phyloP scores from a whole-genome alignment of 2,888 invertebrate species.

The Geotrupes spiniger region DNA sequence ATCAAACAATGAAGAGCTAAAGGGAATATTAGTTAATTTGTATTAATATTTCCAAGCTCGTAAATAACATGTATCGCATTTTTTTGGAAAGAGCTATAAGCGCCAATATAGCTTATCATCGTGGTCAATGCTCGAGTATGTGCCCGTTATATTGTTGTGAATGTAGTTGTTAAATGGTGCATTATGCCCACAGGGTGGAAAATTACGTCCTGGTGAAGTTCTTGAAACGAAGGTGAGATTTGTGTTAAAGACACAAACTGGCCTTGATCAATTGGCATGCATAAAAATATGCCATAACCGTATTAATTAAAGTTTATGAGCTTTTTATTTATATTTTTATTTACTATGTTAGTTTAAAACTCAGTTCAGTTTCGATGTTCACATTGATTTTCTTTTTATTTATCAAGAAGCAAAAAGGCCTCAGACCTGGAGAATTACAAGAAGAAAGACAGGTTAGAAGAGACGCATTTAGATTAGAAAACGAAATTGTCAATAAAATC shows the following conservation, averaged over 20 bases:
- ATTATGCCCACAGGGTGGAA: conserved; percentile 63
- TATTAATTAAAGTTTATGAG: conserved; percentile 29
- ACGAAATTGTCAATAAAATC: conserved; percentile 33
- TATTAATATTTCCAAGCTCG: conserved; percentile 9
- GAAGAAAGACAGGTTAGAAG: conserved; percentile 32
- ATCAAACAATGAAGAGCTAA: conserved; percentile 2
- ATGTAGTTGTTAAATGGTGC: conserved; percentile 24
- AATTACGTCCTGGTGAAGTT: conserved; percentile 77
- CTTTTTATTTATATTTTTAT: conserved; percentile 31
- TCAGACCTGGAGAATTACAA: conserved; percentile 79
- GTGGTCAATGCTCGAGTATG: conserved; percentile 27
- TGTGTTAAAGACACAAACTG: conserved; percentile 54
- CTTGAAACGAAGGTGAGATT: conserved; percentile 73
- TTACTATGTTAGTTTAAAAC: conserved; percentile 3
- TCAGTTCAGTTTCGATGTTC: neutral
- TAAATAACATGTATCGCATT: conserved; percentile 19
- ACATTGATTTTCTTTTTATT: conserved; percentile 52
- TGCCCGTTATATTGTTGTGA: conserved; percentile 27
- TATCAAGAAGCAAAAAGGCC: conserved; percentile 65
- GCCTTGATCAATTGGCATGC: conserved; percentile 37
- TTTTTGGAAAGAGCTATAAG: conserved; percentile 14
- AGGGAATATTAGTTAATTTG: neutral
- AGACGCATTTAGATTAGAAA: conserved; percentile 22
- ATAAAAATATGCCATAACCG: conserved; percentile 20
- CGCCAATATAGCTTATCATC: conserved; percentile 13